Evolutionary conservation across 1,140 invertebrate genomes (phyloP), one percentile per base, ranked within the genome.

Genomic region (Belonocnema kinseyi): DNA sequence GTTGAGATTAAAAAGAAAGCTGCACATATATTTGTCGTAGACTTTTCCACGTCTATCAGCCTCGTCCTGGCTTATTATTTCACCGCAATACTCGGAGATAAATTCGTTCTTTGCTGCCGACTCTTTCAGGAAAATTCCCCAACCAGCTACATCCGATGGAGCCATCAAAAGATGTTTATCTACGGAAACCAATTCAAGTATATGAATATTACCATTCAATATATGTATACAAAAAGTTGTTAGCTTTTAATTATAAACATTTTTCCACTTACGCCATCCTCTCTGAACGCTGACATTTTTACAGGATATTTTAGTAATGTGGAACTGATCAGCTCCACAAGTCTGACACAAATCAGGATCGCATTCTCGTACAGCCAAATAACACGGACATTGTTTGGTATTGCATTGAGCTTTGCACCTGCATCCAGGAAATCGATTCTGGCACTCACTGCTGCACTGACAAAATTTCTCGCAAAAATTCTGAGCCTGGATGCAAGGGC

Each of bases 1-100:
- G 88, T 99, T 99, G 12, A 99, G 93, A 93, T 99, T 99, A 89
- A 99, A 99, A 5, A 99, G 94, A 91, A 99, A 99, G 84, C 98
- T 99, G 92, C 98, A 99, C 97, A 99, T 99, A 86, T 99, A 99
- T 92, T 99, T 99, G 91, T 99, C 99, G 90, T 99, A 99, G 0
- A 99, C 98, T 93, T 99, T 99, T 78, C 99, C 99, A 85, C 99
- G 94, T 73, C 99, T 93, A 91, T 99, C 99, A 7, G 99, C 99
- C 92, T 99, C 99, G 90, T 99, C 98, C 90, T 99, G 98, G 26
- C 97, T 97, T 80, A 99, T 98, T 50, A 98, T 97, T 92, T 99
- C 99, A 0, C 99, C 99, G 91, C 98, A 99, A 91, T 99, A 99
- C 91, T 99, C 99, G 0, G 98, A 99, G 56, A 92, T 92, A 88